phyloP scores from a whole-genome alignment of 2,113 vertebrate species.

The Phylloscopus whistleri region DNA sequence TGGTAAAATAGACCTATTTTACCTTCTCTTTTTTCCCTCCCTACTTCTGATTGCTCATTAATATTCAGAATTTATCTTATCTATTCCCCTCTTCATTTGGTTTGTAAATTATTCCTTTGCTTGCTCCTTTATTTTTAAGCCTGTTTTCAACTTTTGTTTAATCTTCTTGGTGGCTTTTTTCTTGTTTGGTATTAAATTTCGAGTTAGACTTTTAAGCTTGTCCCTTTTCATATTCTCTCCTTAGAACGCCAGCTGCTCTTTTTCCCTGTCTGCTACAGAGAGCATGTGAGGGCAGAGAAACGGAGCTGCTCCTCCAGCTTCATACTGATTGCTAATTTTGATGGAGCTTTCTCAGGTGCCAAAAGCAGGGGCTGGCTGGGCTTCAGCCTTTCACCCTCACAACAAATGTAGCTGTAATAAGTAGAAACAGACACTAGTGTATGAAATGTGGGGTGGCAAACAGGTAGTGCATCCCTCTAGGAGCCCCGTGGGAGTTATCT shows the following conservation, averaged over 20 bases:
- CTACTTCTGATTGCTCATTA: constrained; percentile 42
- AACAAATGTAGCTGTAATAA: not conserved
- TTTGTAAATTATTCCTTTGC: constrained; percentile 62
- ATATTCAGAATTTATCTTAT: constrained; percentile 62
- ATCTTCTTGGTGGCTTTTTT: constrained; percentile 27
- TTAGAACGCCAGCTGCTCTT: not conserved
- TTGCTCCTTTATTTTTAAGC: constrained; percentile 34
- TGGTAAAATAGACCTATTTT: constrained; percentile 48
- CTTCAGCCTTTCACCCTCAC: not conserved
- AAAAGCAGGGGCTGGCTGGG: not conserved
- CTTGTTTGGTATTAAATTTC: not conserved
- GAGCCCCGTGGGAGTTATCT: not conserved
- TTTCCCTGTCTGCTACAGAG: not conserved
- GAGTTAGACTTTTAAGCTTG: not conserved
- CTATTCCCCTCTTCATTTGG: constrained; percentile 51
- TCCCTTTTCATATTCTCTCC: not conserved
- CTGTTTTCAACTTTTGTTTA: constrained; percentile 55
- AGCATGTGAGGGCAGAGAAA: not conserved
- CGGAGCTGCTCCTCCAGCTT: not conserved
- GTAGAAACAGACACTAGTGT: fast-evolving
- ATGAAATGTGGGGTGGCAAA: not conserved
- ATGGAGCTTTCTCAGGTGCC: not conserved
- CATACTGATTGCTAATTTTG: not conserved
- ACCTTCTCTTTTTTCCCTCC: fast-evolving
- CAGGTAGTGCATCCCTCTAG: too few relatives aligned